phyloP scores from a whole-genome alignment of 2,797 vertebrate species.

The Geotrypetes seraphini region DNA sequence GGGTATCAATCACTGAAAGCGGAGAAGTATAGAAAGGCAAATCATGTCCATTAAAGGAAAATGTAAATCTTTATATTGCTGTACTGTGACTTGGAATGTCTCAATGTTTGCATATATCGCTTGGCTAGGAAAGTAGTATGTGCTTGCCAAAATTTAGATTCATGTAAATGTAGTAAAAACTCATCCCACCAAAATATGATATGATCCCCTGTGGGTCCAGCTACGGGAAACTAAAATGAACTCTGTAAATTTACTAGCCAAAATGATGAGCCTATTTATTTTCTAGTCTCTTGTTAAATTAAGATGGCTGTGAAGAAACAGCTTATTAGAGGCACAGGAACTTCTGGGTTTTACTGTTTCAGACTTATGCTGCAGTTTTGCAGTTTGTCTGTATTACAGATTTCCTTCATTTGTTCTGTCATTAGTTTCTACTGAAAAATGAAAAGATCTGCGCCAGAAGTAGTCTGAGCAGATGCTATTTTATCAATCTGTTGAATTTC shows the following conservation, averaged over 20 bases:
- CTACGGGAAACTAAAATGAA: background rate
- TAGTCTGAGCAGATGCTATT: background rate
- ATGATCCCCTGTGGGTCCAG: fast-evolving
- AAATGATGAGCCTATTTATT: background rate
- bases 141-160: background rate
- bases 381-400: background rate
- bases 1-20: no score
- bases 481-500: background rate
- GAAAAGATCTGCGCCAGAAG: constrained; percentile 1
- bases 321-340: background rate
- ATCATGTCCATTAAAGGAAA: no score
- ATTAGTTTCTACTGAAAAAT: background rate
- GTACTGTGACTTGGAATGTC: no score
- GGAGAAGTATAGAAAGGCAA: no score
- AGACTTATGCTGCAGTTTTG: no score
- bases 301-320: background rate
- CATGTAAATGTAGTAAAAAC: background rate
- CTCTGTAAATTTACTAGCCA: background rate
- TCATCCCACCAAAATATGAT: background rate
- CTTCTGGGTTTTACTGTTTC: fast-evolving
- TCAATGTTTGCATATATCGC: fast-evolving
- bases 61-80: no score
- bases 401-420: background rate
- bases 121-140: background rate
- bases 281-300: background rate